A percentile compares a stretch with the other conserved stretches of the same genome.
Conservation (phyloP, 2,888 invertebrate genomes). For the Flabesymbios commensalis region DNA sequence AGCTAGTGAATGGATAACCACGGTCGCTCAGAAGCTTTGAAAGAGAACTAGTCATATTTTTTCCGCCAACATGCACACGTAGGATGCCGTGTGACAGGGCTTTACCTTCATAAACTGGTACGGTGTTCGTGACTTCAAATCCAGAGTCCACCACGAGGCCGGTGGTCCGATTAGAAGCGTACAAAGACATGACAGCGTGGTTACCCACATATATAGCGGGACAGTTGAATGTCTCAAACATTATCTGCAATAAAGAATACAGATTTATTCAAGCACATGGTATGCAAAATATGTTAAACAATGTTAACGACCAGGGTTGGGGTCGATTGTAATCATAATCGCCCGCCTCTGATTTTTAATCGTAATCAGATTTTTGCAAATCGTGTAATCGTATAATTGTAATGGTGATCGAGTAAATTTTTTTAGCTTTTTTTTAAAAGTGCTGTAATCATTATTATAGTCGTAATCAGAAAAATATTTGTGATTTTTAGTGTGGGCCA, state of each 20-base stretch:
- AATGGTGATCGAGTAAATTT: too few species aligned
- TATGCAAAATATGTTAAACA: too few species aligned
- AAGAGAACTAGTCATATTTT: background rate
- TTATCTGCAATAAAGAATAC: background rate
- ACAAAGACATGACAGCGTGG: background rate
- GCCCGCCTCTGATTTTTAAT: too few species aligned
- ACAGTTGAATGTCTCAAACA: background rate
- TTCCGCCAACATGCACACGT: background rate
- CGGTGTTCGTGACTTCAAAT: background rate
- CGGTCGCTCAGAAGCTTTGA: background rate
- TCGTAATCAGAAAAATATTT: too few species aligned
- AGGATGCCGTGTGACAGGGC: background rate
- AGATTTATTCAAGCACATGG: background rate
- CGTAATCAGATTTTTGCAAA: too few species aligned
- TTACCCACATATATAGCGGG: background rate
- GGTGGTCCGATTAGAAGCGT: background rate
- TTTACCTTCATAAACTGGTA: background rate
- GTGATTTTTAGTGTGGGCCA: too few species aligned
- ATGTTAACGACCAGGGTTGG: too few species aligned
- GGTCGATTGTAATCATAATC: too few species aligned
- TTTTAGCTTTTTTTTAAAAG: too few species aligned
- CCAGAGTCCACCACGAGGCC: background rate
- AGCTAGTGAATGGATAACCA: background rate
- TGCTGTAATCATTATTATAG: too few species aligned
- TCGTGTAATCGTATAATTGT: too few species aligned